A percentile compares a stretch with the other conserved stretches of the same genome.
These are phyloP conservation scores for Fratercula arctica DNA, from an alignment of 2,797 vertebrate genomes.

Conservation along the genomic window DNA sequence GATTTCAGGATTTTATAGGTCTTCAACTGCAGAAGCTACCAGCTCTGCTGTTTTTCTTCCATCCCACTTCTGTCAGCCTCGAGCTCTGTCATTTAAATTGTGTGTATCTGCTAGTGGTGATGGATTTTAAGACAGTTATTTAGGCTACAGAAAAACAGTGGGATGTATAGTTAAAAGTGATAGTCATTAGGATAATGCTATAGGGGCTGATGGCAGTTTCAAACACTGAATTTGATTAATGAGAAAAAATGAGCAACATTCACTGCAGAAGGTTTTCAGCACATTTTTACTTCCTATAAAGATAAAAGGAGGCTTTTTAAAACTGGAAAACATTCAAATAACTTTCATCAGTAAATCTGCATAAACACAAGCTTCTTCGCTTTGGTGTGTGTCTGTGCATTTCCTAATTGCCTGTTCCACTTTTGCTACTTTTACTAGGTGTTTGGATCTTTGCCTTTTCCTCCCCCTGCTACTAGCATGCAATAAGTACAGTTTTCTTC, in stretches of 20 bases:
- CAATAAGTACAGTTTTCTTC: not conserved
- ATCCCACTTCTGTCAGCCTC: not conserved
- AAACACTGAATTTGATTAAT: slow-evolving; percentile 43
- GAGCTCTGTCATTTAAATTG: slow-evolving; percentile 11
- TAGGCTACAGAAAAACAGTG: not conserved
- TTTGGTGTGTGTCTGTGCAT: not conserved
- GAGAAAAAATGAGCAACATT: slow-evolving; percentile 11
- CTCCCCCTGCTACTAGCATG: not conserved
- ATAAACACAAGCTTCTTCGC: not conserved
- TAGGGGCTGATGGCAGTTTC: slow-evolving; percentile 6
- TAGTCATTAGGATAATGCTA: slow-evolving; percentile 28
- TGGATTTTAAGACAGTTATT: slow-evolving; percentile 41
- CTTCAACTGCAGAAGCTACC: not conserved
- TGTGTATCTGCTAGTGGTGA: not conserved
- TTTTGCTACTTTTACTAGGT: not conserved
- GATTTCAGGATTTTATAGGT: not conserved
- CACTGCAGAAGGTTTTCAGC: not conserved
- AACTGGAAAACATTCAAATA: not conserved
- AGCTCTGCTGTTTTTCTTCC: not conserved
- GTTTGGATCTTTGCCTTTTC: not conserved
- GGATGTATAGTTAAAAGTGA: not conserved
- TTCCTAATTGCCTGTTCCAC: not conserved
- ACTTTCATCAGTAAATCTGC: not conserved
- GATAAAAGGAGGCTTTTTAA: not conserved
- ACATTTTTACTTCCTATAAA: not conserved